Evolutionary conservation across 2,888 invertebrate genomes (phyloP), one percentile per base, ranked within the genome.

Genomic region (Drosophila limbata): DNA sequence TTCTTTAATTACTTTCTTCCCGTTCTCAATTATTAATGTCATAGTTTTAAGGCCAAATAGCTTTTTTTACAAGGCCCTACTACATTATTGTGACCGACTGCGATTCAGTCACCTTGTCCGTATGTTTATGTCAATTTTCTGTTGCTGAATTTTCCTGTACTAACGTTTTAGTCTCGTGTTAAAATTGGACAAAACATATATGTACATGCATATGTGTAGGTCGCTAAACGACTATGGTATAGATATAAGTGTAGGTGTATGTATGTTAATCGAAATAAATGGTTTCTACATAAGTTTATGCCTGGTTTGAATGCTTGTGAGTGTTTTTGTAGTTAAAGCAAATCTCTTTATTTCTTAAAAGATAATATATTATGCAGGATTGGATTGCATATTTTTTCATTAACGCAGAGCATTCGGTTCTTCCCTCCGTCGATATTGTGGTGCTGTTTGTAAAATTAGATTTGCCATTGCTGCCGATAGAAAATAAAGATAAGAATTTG

Each of bases 141-240:
- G 44, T 69, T 52, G 31, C 28, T 55, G 45, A 47, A 48, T 47
- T 44, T 52, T 51, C 62, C 73, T 66, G 72, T 69, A 76, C 72
- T 76, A 73, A 70, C 65, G 66, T 69, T 73, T 71, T 85, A 77
- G 56, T 68, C 70, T 82, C 69, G 61, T 67, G 73, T 85, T 70
- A 69, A 80, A 80, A 77, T 86, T 81, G 72, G 87, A 84, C 81
- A 84, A 78, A 81, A 78, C 72, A 69, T 72, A 67, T 65, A 69
- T 74, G 74, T 74, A 74, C 66, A 78, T 64, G 59, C 44, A 67
- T 63, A 48, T 73, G 60, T 50, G 56, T 64, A 40, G 19, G 71
- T 69, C 73, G 74, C 63, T 73, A 69, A 28, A 69, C 73, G 73
- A 64, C 69, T 64, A 33, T 68, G 55, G 13, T 51, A 44, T 57